A percentile compares a stretch with the other conserved stretches of the same genome.
phyloP scores from a whole-genome alignment of 2,113 vertebrate genomes.

The Seriola rivoliana region DNA sequence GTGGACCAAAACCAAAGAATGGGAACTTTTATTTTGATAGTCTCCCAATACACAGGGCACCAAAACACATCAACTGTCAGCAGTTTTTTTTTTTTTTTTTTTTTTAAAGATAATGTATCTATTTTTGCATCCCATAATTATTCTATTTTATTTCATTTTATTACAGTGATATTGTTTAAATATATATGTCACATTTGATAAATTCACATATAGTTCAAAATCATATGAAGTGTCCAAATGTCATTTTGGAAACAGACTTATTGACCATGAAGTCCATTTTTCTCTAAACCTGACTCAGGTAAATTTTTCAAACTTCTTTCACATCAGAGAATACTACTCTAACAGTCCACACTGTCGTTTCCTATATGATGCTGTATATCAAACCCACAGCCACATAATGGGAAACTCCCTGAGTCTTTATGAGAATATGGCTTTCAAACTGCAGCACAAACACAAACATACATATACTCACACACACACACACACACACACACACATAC shows the following conservation, averaged over 20 bases:
- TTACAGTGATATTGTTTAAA: background rate
- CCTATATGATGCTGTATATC: conserved; percentile 13
- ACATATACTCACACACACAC: background rate
- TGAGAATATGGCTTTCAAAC: conserved; percentile 16
- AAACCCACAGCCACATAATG: conserved; percentile 40
- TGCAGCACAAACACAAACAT: conserved; percentile 8
- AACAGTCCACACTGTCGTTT: background rate
- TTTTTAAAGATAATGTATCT: background rate
- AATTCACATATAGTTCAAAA: too few species aligned
- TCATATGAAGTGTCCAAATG: background rate
- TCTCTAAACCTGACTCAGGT: background rate
- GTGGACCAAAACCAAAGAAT: conserved; percentile 53
- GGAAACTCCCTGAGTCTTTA: conserved; percentile 37
- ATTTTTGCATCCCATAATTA: background rate
- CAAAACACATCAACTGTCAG: conserved; percentile 33
- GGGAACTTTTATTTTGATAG: conserved; percentile 59
- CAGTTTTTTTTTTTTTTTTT: conserved; percentile 1
- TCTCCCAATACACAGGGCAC: conserved; percentile 14
- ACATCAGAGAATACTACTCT: background rate
- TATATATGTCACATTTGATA: too few species aligned
- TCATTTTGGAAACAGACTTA: background rate
- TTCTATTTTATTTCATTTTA: background rate
- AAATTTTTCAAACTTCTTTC: background rate
- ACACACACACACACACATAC: conserved; percentile 19
- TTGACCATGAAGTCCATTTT: background rate